phyloP scores from a whole-genome alignment of 2,113 vertebrate genomes.

The Acinonyx jubatus region DNA sequence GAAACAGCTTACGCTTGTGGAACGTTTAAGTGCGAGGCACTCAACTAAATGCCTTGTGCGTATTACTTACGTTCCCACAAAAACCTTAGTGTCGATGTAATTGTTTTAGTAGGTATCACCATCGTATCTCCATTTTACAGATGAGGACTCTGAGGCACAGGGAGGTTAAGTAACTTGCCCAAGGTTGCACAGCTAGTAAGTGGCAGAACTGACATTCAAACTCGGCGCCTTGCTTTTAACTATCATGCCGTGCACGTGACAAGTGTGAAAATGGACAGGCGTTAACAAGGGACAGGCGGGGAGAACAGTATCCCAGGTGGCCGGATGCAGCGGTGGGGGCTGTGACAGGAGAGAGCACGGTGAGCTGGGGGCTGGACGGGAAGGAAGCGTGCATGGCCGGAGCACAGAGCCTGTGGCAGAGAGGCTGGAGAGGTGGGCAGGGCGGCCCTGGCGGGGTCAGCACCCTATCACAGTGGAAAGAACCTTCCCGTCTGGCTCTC shows the following conservation, averaged over 20 bases:
- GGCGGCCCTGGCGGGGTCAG: background rate
- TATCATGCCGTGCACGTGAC: accelerated
- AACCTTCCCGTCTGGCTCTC: background rate
- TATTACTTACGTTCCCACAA: background rate
- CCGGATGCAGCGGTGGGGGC: accelerated
- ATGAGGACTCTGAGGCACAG: background rate
- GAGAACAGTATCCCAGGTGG: background rate
- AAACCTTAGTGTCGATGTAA: background rate
- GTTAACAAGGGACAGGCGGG: background rate
- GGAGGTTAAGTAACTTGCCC: background rate
- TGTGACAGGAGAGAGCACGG: background rate
- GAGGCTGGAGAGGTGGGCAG: background rate
- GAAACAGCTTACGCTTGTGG: background rate
- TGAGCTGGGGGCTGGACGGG: too few relatives aligned
- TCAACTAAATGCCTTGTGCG: background rate
- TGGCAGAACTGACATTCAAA: background rate
- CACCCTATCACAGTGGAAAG: accelerated
- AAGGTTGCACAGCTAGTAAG: background rate
- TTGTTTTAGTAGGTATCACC: background rate
- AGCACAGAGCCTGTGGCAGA: background rate
- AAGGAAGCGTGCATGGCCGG: accelerated
- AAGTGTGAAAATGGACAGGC: background rate
- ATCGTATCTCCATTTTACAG: background rate
- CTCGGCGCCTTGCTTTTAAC: background rate
- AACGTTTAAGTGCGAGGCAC: background rate